Conservation (phyloP, 2,797 vertebrate species). For the Telmatherina bonti region DNA sequence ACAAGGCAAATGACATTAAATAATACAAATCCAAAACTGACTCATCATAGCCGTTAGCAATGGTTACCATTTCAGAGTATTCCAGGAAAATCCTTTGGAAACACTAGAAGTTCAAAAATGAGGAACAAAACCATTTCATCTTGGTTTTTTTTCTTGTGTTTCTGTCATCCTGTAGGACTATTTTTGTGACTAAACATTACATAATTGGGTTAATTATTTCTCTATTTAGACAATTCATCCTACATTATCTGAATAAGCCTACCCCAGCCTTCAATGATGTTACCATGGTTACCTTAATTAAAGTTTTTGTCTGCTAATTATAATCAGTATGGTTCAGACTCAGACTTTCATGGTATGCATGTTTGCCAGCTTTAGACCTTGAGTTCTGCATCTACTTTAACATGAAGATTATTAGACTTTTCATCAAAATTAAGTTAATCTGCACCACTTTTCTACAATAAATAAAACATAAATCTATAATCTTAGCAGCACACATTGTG, state of each 20-base stretch:
- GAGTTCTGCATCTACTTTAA: neutral
- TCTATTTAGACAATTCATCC: neutral
- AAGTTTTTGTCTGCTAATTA: constrained; percentile 23
- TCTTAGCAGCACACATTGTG: constrained; percentile 7
- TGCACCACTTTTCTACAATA: neutral
- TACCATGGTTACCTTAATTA: constrained; percentile 53
- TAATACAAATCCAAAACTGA: neutral
- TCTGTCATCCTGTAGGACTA: neutral
- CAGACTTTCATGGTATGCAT: neutral
- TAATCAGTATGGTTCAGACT: constrained; percentile 12
- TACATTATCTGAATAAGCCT: neutral
- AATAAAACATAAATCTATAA: constrained; percentile 6
- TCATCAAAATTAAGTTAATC: constrained; percentile 4
- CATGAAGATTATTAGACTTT: neutral
- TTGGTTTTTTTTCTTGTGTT: too few species aligned
- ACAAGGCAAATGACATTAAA: neutral
- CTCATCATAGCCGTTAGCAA: neutral
- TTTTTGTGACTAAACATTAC: neutral
- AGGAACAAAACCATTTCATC: too few species aligned
- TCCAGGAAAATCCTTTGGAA: too few species aligned
- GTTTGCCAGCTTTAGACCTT: neutral
- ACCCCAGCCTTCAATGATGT: constrained; percentile 35
- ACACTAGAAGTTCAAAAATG: too few species aligned
- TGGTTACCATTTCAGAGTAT: neutral
- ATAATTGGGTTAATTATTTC: neutral